Evolutionary conservation across 2,113 vertebrate genomes (phyloP), one percentile per base, ranked within the genome.

Genomic region (Pluvianellus socialis): DNA sequence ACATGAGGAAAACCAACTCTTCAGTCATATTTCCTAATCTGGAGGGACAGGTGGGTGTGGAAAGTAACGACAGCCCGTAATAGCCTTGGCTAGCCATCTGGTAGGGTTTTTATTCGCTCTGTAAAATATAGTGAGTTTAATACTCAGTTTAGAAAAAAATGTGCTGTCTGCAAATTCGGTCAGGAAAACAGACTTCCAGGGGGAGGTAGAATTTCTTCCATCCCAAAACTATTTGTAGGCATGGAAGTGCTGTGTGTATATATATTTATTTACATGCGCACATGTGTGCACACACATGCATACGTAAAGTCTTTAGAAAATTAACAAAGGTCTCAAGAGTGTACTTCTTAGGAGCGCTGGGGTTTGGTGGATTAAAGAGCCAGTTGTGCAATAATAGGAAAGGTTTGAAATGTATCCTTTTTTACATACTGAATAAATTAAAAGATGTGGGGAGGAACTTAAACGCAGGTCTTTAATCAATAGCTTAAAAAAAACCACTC

Each of bases 51-150:
- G 70, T 91, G 94, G 91, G 91, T 91, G 89, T 95, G 93, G 93
- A 65, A 82, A 90, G 65, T 22, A 85, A 82, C 65, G 93, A 79
- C 91, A 95, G 77, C 33, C 61, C 89, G 26, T 81, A 95, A 95
- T 86, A 91, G 93, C 80, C 49, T 72, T 87, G 91, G 91, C 84
- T 67, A 26, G 90, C 96, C 94, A 93, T 94, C 96, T 97, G 94
- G 23, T 59, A 72, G 53, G 73, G 74, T 9, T 28, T 92, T 92
- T 65, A 91, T 94, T 87, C 87, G 56, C 77, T 72, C 56, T 65
- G 72, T 55, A 74, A 96, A 92, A 81, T 22, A n/a, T 3, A 70
- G 24, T 14, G 68, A 89, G n/a, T 79, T 91, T 84, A 81, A 75
- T 75, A 55, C 8, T 35, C 42, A 35, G 22, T 55, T 73, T 22